These are phyloP conservation scores for Suillia variegata DNA, from an alignment of 2,888 invertebrate species.

Conservation along the genomic window DNA sequence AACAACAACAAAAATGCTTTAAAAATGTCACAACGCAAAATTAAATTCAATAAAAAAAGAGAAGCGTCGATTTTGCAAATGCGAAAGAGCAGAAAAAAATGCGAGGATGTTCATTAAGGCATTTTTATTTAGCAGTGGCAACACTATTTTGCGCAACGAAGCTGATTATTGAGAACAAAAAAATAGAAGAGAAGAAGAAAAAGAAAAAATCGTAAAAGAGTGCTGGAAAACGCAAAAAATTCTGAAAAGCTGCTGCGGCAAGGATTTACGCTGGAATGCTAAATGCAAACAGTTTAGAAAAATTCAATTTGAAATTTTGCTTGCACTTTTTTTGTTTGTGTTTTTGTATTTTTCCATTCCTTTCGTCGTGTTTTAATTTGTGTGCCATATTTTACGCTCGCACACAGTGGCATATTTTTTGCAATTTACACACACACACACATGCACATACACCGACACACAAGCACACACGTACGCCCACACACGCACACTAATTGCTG, in stretches of 20 bases:
- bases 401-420: not conserved
- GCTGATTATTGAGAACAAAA: too few species aligned
- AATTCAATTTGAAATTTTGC: not conserved
- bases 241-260: not conserved
- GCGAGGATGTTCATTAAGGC: not conserved
- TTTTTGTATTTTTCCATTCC: too few species aligned
- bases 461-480: not conserved
- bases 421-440: conserved; percentile 9
- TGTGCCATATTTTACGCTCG: not conserved
- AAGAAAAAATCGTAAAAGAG: too few species aligned
- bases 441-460: not conserved
- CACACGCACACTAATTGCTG: not conserved
- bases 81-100: not conserved
- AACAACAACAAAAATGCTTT: too few species aligned
- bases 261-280: not conserved
- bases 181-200: too few species aligned
- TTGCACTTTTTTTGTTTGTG: too few species aligned
- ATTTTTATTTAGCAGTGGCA: not conserved
- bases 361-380: not conserved
- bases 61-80: not conserved
- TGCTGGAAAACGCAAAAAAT: not conserved
- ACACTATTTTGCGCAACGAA: not conserved
- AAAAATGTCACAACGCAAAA: not conserved
- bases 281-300: not conserved
- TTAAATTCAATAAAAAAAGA: too few species aligned